phyloP scores from a whole-genome alignment of 2,113 vertebrate genomes.

The Crotalus viridis region DNA sequence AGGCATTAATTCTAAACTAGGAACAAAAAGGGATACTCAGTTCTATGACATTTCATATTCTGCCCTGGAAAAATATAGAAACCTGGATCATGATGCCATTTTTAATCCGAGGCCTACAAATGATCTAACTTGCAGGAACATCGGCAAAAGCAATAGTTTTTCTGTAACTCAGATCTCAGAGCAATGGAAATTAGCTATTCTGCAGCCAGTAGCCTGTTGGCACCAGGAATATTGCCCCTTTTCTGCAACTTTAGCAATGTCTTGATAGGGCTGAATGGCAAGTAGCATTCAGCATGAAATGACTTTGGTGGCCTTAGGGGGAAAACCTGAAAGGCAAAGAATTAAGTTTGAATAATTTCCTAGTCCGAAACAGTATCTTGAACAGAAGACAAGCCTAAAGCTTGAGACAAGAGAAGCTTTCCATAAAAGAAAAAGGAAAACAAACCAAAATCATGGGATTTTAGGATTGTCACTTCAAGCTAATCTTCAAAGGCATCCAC shows the following conservation, averaged over 20 bases:
- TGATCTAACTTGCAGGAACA: background rate
- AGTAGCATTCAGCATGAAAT: background rate
- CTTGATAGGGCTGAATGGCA: background rate
- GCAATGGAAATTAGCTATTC: background rate
- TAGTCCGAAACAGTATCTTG: background rate
- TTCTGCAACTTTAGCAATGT: background rate
- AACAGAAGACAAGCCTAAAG: background rate
- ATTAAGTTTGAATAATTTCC: background rate
- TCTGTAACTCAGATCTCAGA: background rate
- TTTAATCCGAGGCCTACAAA: background rate
- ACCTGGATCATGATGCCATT: background rate
- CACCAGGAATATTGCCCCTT: background rate
- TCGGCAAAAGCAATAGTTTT: background rate
- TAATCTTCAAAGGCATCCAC: background rate
- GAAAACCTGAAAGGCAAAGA: background rate
- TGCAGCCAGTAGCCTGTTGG: background rate
- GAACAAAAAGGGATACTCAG: background rate
- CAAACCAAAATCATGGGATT: background rate
- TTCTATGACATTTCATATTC: background rate
- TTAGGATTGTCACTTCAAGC: background rate
- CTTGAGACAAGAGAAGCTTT: background rate
- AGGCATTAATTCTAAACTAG: background rate
- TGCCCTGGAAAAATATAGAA: background rate
- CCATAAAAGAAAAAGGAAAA: background rate
- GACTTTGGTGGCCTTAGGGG: background rate